A percentile compares a stretch with the other conserved stretches of the same genome.
Conservation (phyloP, 92 coral and sea anemone genomes). For the Zoanthus gigantus region DNA sequence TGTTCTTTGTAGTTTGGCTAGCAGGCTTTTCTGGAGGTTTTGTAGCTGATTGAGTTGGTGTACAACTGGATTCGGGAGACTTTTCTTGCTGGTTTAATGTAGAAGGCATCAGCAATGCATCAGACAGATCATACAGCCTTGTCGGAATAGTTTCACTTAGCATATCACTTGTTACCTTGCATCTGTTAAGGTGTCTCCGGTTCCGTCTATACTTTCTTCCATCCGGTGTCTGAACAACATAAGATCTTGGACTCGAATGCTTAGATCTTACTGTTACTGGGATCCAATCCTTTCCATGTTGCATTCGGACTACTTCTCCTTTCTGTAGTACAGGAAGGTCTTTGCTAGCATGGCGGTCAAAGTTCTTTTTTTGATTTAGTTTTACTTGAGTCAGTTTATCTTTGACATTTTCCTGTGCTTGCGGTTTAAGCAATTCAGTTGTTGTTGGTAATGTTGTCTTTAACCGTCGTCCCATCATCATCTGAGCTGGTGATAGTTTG, state of each 20-base stretch:
- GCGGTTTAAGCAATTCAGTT: conserved; percentile 30
- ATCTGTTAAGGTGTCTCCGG: conserved; percentile 59
- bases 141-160: conserved; percentile 1
- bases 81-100: conserved; percentile 16
- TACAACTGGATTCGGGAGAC: background rate
- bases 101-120: conserved; percentile 1
- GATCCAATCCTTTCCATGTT: conserved; percentile 67
- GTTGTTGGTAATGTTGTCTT: conserved; percentile 61
- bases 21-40: conserved; percentile 16
- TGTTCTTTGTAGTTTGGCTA: background rate
- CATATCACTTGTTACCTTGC: background rate
- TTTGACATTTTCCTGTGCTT: conserved; percentile 57
- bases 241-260: conserved; percentile 58
- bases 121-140: background rate
- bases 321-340: conserved; percentile 45
- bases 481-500: conserved; percentile 42
- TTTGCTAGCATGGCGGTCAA: conserved; percentile 57
- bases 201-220: conserved; percentile 71
- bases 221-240: conserved; percentile 68
- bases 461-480: conserved; percentile 44
- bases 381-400: conserved; percentile 41
- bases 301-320: conserved; percentile 49
- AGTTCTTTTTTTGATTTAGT: conserved; percentile 54
- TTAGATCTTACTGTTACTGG: conserved; percentile 60
- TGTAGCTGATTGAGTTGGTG: background rate